Base-by-base conservation (phyloP, 2,113 vertebrate genomes). In the Acrocephalus kingi region DNA sequence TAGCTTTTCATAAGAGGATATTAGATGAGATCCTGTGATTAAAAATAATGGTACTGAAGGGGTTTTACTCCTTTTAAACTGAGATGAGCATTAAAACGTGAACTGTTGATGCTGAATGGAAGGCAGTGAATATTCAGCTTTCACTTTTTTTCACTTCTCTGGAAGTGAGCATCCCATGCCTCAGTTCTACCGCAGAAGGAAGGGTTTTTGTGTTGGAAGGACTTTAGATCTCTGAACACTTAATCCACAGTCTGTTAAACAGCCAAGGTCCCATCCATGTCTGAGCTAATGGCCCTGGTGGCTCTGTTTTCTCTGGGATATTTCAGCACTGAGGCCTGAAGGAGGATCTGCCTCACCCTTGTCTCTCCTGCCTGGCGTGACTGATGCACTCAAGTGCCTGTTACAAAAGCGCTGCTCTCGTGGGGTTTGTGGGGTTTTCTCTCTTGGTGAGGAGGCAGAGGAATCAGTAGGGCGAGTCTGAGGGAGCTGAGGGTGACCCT, bases 211-310 rank as follows among this genome's bases (percentile, higher is more conserved):
- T 68, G 17, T 48, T 76, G 41, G n/a, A 86, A 83, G 11, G 56
- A 15, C 56, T 92, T 90, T 71, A 22, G 18, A 28, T 66, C 16
- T 58, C 10, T 23, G 66, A 92, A 39, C n/a, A 49, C 20, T 69
- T 62, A 46, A 63, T 67, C 7, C 23, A 4, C 4, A 14, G 1
- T 54, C 18, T 76, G 15, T 59, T 33, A 41, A 79, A 41, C 6
- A 35, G 37, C 12, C 0, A 1, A 62, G 46, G 15, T 67, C 4
- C 16, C 19, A 17, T 0, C 51, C 69, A 58, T 54, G 7, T 33
- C 27, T 66, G 62, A 79, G 52, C 4, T n/a, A 33, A 28, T 28
- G n/a, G 31, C 59, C 82, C 61, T 66, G 67, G 23, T 13, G 12
- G 28, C 15, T 45, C 9, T 45, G 31, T 62, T 85, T 88, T 25